Evolutionary conservation across 2,888 invertebrate species (phyloP).

Genomic region (Coleophora deauratella): DNA sequence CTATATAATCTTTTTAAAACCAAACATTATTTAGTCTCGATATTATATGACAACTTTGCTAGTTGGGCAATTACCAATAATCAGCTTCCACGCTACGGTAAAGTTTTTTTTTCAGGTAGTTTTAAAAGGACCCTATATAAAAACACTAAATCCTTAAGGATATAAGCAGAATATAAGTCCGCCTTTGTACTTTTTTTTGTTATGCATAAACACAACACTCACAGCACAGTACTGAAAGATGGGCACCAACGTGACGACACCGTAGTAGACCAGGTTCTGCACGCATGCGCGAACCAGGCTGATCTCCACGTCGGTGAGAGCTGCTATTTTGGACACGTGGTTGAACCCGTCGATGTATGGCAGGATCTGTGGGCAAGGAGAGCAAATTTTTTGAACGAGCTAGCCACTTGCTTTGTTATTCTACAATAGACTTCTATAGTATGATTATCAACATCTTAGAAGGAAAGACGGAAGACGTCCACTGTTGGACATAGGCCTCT

Average conservation of each 20-base stretch:
- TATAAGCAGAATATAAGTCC: too few species aligned
- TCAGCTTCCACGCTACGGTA: too few species aligned
- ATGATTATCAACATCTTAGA: background rate
- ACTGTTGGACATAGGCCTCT: background rate
- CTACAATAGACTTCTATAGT: too few species aligned
- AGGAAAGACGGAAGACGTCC: background rate
- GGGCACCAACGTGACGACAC: conserved; percentile 82
- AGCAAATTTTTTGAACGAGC: background rate
- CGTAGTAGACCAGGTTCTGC: conserved; percentile 85
- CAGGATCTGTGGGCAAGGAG: conserved; percentile 72
- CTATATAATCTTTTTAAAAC: too few species aligned
- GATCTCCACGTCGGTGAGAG: conserved; percentile 86
- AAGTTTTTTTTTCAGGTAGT: too few species aligned
- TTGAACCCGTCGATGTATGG: conserved; percentile 88
- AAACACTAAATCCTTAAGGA: too few species aligned
- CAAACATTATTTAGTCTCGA: too few species aligned
- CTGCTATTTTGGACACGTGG: conserved; percentile 85
- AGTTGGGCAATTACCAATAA: too few species aligned
- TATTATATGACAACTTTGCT: too few species aligned
- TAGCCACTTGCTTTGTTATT: background rate
- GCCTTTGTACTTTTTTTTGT: too few species aligned
- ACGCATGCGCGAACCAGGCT: conserved; percentile 87
- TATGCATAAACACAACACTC: too few species aligned
- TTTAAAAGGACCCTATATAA: too few species aligned
- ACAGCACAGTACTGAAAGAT: conserved; percentile 87